Conservation (phyloP, 2,113 vertebrate genomes). For the Rattus rattus region DNA sequence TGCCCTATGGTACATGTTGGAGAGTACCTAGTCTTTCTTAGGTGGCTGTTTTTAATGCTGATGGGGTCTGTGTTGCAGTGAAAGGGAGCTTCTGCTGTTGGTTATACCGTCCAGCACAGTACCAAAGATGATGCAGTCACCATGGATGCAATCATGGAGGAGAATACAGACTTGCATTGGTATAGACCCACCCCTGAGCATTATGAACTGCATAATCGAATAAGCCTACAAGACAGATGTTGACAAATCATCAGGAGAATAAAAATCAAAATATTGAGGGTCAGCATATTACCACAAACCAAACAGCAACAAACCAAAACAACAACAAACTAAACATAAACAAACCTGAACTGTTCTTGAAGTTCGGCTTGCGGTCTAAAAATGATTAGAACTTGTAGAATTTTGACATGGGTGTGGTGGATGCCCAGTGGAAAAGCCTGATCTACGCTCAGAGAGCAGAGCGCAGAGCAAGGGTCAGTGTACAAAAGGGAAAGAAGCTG, state of each 20-base stretch:
- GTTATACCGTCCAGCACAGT: background rate
- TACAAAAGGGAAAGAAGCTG: background rate
- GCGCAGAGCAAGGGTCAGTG: background rate
- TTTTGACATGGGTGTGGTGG: background rate
- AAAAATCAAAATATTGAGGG: background rate
- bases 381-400: background rate
- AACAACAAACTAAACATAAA: background rate
- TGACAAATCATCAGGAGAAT: background rate
- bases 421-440: background rate
- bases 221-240: background rate
- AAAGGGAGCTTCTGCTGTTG: background rate
- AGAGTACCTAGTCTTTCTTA: background rate
- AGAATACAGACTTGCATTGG: background rate
- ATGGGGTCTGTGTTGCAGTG: background rate
- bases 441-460: too few relatives aligned
- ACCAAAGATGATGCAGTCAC: background rate
- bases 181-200: background rate
- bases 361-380: background rate
- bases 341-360: background rate
- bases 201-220: background rate
- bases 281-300: background rate
- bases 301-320: background rate
- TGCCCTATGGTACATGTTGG: accelerated
- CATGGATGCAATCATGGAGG: too few relatives aligned
- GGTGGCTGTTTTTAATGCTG: background rate